Conservation (phyloP, 2,797 vertebrate genomes). For the Aldrovandia affinis region DNA sequence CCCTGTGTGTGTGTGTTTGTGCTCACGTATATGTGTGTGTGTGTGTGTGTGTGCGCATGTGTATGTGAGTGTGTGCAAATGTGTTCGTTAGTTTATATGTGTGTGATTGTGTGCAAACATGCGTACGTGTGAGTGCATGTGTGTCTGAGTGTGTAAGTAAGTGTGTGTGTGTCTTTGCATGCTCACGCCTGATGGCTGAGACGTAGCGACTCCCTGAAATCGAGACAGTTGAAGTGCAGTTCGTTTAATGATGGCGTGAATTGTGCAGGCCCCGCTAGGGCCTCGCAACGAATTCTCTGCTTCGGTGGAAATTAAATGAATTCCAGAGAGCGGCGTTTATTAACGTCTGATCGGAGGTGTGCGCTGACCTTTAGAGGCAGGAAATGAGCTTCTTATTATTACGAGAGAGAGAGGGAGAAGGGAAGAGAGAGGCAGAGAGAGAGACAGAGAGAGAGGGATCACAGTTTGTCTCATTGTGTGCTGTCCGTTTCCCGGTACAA, state of each 20-base stretch:
- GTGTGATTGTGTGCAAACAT: slow-evolving; percentile 10
- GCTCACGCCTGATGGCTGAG: slow-evolving; percentile 1
- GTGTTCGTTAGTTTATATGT: slow-evolving; percentile 32
- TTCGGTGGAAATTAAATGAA: slow-evolving; percentile 76
- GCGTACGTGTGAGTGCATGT: slow-evolving; percentile 35
- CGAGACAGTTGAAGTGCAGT: slow-evolving; percentile 72
- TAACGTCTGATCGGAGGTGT: slow-evolving; percentile 80
- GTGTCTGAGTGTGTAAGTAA: slow-evolving; percentile 37
- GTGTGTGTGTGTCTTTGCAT: slow-evolving; percentile 37
- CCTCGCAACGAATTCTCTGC: slow-evolving; percentile 67
- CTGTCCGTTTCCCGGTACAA: slow-evolving; percentile 65
- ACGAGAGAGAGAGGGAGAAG: slow-evolving; percentile 60
- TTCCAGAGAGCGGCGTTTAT: slow-evolving; percentile 77
- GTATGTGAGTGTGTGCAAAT: neutral
- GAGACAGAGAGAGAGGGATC: slow-evolving; percentile 35
- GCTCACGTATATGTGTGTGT: slow-evolving; percentile 34
- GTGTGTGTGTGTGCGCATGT: slow-evolving; percentile 10
- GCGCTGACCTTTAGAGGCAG: slow-evolving; percentile 79
- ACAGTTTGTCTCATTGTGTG: slow-evolving; percentile 66
- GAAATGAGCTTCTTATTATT: slow-evolving; percentile 79
- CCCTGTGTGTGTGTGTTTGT: slow-evolving; percentile 37
- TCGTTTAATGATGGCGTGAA: slow-evolving; percentile 61
- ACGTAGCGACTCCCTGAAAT: slow-evolving; percentile 70
- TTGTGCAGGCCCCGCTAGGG: slow-evolving; percentile 66
- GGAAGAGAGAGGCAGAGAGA: slow-evolving; percentile 28